Percentiles rank a stretch among this genome's conserved stretches.
Conservation (phyloP, 2,797 vertebrate genomes). For the Geotrypetes seraphini region DNA sequence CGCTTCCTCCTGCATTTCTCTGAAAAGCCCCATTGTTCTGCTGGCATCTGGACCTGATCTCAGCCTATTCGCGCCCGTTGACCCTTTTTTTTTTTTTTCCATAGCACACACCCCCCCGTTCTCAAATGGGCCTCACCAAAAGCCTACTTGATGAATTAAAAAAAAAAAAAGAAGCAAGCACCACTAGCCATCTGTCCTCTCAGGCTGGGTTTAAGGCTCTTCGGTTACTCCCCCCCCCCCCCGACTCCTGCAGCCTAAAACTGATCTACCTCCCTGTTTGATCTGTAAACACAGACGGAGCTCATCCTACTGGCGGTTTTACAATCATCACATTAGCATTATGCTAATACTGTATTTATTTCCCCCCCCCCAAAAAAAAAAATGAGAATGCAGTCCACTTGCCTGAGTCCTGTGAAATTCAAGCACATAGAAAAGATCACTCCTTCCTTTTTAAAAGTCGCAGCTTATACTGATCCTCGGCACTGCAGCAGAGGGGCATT, state of each 20-base stretch:
- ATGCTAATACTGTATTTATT: no score
- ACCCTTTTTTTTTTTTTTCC: conserved; percentile 51
- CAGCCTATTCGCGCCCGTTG: conserved; percentile 71
- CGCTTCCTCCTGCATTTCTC: conserved; percentile 72
- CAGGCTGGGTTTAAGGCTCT: conserved; percentile 39
- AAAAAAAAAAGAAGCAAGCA: no score
- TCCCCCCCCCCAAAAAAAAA: no score
- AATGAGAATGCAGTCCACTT: conserved; percentile 66
- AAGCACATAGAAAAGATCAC: conserved; percentile 73
- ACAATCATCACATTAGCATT: conserved; percentile 6
- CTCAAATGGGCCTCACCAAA: conserved; percentile 65
- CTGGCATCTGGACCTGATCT: conserved; percentile 88
- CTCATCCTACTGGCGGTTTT: conserved; percentile 2
- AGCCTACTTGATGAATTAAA: conserved; percentile 72
- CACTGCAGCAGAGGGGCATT: conserved; percentile 61
- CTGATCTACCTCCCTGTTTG: conserved; percentile 30
- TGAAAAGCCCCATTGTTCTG: conserved; percentile 88
- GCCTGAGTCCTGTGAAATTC: conserved; percentile 61
- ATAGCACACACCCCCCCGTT: conserved; percentile 52
- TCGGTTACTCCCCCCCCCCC: conserved; percentile 13
- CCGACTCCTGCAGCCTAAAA: conserved; percentile 50
- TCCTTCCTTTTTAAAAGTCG: conserved; percentile 80
- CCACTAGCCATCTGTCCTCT: conserved; percentile 80
- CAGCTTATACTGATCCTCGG: conserved; percentile 66
- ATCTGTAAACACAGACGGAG: background rate